phyloP scores from a whole-genome alignment of 2,113 vertebrate species.

The Orycteropus afer region DNA sequence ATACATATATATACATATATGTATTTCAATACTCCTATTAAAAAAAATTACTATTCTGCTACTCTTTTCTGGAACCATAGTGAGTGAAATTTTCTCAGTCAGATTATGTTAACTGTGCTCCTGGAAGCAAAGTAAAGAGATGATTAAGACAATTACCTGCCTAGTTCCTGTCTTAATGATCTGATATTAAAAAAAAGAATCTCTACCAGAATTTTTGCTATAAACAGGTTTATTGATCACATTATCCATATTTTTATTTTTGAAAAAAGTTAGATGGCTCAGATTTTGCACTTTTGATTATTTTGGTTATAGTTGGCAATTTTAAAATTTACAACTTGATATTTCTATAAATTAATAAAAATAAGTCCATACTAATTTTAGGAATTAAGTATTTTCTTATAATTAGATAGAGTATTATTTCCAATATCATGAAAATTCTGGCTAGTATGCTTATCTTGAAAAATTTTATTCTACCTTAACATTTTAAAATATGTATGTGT shows the following conservation, averaged over 20 bases:
- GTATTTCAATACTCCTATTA: not conserved
- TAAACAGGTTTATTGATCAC: not conserved
- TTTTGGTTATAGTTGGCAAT: not conserved
- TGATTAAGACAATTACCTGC: not conserved
- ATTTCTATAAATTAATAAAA: constrained; percentile 28
- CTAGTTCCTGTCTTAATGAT: not conserved
- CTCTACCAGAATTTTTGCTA: not conserved
- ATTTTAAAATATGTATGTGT: not conserved
- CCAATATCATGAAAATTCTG: not conserved
- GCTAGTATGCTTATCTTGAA: not conserved
- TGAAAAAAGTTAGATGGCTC: not conserved
- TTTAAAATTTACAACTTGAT: not conserved
- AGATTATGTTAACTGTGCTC: not conserved
- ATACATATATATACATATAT: too few species aligned
- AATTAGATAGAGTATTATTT: not conserved
- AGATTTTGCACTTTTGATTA: not conserved
- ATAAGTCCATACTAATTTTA: not conserved
- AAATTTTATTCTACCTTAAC: not conserved
- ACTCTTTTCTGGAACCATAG: not conserved
- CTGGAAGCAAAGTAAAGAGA: not conserved
- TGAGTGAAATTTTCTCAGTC: constrained; percentile 3
- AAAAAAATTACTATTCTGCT: not conserved
- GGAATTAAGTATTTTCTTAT: constrained; percentile 21
- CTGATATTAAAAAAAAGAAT: not conserved
- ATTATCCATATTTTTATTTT: constrained; percentile 41